phyloP scores from a whole-genome alignment of 1,140 invertebrate species.

The Caenorhabditis latens region DNA sequence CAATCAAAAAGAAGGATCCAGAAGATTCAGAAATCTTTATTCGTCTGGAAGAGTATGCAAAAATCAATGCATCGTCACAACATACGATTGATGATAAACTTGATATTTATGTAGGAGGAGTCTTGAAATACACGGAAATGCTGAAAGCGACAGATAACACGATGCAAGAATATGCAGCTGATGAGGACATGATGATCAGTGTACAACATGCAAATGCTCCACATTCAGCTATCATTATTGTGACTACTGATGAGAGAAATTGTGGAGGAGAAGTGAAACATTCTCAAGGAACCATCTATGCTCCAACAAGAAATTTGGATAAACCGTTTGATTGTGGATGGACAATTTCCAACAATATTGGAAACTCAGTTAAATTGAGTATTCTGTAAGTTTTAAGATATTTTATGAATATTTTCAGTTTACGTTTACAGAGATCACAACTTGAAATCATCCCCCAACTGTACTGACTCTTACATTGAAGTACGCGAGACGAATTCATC shows the following conservation, averaged over 20 bases:
- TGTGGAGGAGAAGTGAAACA: slow-evolving; percentile 43
- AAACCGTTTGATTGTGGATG: slow-evolving; percentile 64
- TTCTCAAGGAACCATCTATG: slow-evolving; percentile 54
- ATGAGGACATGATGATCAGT: slow-evolving; percentile 25
- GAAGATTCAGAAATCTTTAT: slow-evolving; percentile 54
- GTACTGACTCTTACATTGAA: slow-evolving; percentile 71
- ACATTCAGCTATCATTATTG: slow-evolving; percentile 9
- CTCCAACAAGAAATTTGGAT: not conserved
- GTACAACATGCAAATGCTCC: slow-evolving; percentile 33
- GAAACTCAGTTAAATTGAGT: slow-evolving; percentile 60
- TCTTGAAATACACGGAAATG: slow-evolving; percentile 53
- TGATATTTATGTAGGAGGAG: slow-evolving; percentile 25
- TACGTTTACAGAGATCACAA: slow-evolving; percentile 58
- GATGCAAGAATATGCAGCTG: slow-evolving; percentile 40
- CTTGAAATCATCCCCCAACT: slow-evolving; percentile 68
- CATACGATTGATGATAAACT: slow-evolving; percentile 46
- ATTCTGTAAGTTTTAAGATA: slow-evolving; percentile 32
- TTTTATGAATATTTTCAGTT: not conserved
- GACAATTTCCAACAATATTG: slow-evolving; percentile 56
- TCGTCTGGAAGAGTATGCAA: slow-evolving; percentile 42
- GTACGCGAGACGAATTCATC: slow-evolving; percentile 67
- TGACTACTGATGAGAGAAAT: slow-evolving; percentile 28
- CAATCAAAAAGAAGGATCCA: slow-evolving; percentile 59
- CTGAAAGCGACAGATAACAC: slow-evolving; percentile 29
- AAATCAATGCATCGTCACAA: slow-evolving; percentile 4